A percentile compares a stretch with the other conserved stretches of the same genome.
phyloP scores from a whole-genome alignment of 2,888 invertebrate species.

The Epiperipatus broadwayi region DNA sequence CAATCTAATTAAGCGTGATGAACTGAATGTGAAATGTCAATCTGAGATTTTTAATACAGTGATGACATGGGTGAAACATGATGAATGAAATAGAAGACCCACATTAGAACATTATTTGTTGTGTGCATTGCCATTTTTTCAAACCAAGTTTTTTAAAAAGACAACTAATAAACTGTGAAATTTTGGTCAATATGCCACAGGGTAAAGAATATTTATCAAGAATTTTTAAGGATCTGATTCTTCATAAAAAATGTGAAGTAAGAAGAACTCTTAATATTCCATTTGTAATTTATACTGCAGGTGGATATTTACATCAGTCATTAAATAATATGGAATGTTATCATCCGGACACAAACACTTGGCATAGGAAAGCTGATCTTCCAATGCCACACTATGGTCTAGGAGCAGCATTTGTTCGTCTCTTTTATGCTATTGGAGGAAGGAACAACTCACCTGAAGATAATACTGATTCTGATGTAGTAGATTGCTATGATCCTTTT shows the following conservation, averaged over 20 bases:
- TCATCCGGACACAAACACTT: conserved; percentile 63
- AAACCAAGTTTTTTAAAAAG: conserved; percentile 75
- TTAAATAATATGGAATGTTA: conserved; percentile 70
- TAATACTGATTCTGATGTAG: conserved; percentile 38
- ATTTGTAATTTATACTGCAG: conserved; percentile 71
- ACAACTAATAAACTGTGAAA: conserved; percentile 72
- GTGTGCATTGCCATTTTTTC: conserved; percentile 74
- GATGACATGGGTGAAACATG: conserved; percentile 64
- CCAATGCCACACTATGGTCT: conserved; percentile 70
- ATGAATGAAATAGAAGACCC: conserved; percentile 58
- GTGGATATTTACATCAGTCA: conserved; percentile 69
- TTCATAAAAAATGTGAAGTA: conserved; percentile 66
- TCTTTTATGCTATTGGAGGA: conserved; percentile 80
- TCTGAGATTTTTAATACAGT: conserved; percentile 79
- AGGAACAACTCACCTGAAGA: conserved; percentile 66
- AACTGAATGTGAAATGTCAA: conserved; percentile 74
- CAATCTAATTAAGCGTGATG: conserved; percentile 63
- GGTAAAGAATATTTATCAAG: conserved; percentile 72
- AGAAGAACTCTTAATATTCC: conserved; percentile 72
- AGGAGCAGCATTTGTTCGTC: conserved; percentile 48
- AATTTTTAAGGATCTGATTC: conserved; percentile 72
- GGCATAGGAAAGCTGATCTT: conserved; percentile 61
- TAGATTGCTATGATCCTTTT: conserved; percentile 66
- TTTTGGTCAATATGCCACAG: conserved; percentile 65
- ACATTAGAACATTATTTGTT: conserved; percentile 66